phyloP scores from a whole-genome alignment of 2,797 vertebrate species.

The Cyclopterus lumpus region DNA sequence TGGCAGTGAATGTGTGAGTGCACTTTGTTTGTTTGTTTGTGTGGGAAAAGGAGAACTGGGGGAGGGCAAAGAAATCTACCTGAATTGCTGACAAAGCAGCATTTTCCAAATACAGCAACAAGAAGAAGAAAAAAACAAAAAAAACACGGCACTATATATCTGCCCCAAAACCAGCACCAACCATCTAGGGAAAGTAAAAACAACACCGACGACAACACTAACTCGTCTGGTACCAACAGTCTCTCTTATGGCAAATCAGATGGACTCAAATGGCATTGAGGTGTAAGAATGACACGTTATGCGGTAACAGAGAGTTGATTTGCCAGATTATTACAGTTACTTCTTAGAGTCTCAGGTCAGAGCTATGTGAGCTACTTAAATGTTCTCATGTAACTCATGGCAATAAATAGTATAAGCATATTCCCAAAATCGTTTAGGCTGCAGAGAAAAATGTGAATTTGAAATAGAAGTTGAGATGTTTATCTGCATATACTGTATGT shows the following conservation, averaged over 20 bases:
- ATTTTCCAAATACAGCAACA: slow-evolving; percentile 66
- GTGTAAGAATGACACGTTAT: background rate
- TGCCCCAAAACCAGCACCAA: slow-evolving; percentile 39
- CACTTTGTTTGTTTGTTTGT: slow-evolving; percentile 56
- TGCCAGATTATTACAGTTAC: background rate
- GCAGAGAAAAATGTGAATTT: background rate
- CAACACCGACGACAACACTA: slow-evolving; percentile 17
- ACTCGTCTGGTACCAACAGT: background rate
- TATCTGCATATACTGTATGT: background rate
- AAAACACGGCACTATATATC: slow-evolving; percentile 35
- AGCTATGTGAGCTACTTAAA: background rate
- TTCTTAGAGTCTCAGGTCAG: background rate
- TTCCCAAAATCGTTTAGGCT: background rate
- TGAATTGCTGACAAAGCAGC: slow-evolving; percentile 81
- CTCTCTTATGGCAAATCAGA: slow-evolving; percentile 30
- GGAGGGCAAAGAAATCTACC: slow-evolving; percentile 59
- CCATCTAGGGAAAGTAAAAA: slow-evolving; percentile 27
- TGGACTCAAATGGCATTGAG: slow-evolving; percentile 25
- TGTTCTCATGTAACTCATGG: background rate
- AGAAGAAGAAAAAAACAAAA: slow-evolving; percentile 39
- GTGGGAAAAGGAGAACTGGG: slow-evolving; percentile 37
- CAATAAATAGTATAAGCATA: background rate
- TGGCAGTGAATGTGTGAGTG: slow-evolving; percentile 26
- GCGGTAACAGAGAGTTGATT: background rate
- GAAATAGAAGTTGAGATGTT: background rate